phyloP scores from a whole-genome alignment of 2,888 invertebrate species.

The Ormyrus thymus region DNA sequence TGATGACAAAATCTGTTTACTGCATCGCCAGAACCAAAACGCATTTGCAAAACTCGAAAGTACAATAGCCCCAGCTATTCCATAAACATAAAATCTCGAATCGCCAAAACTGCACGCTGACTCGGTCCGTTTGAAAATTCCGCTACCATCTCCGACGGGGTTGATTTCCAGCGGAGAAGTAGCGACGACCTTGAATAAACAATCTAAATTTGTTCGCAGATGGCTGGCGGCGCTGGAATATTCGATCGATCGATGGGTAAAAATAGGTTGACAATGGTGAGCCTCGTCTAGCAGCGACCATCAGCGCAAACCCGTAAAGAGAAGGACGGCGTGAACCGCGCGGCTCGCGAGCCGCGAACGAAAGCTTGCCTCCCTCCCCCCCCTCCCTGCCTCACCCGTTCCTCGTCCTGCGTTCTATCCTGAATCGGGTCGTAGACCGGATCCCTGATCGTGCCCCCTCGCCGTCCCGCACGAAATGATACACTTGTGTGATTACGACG shows the following conservation, averaged over 20 bases:
- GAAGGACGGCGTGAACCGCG: conserved; percentile 27
- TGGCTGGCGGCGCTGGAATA: conserved; percentile 96
- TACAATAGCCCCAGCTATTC: too few relatives aligned
- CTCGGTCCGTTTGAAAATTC: too few relatives aligned
- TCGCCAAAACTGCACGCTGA: too few relatives aligned
- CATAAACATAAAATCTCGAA: too few relatives aligned
- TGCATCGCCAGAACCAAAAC: too few relatives aligned
- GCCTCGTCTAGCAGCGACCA: conserved; percentile 19
- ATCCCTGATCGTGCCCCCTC: conserved; percentile 32
- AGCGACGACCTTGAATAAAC: too few relatives aligned
- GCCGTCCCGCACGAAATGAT: conserved; percentile 29
- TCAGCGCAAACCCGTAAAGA: conserved; percentile 16
- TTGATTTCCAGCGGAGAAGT: too few relatives aligned
- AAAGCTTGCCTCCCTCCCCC: too few relatives aligned
- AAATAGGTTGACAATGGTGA: conserved; percentile 80
- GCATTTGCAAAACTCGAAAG: too few relatives aligned
- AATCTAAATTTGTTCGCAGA: conserved; percentile 75
- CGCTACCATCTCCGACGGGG: too few relatives aligned
- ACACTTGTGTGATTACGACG: conserved; percentile 34
- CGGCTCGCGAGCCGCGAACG: background rate
- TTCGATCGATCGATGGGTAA: conserved; percentile 95
- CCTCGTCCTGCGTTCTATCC: background rate
- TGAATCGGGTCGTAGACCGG: background rate
- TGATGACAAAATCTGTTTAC: too few relatives aligned
- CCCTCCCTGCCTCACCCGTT: background rate